A percentile compares a stretch with the other conserved stretches of the same genome.
These are phyloP conservation scores for Girardinus metallicus DNA, from an alignment of 2,797 vertebrate genomes.

Conservation along the genomic window DNA sequence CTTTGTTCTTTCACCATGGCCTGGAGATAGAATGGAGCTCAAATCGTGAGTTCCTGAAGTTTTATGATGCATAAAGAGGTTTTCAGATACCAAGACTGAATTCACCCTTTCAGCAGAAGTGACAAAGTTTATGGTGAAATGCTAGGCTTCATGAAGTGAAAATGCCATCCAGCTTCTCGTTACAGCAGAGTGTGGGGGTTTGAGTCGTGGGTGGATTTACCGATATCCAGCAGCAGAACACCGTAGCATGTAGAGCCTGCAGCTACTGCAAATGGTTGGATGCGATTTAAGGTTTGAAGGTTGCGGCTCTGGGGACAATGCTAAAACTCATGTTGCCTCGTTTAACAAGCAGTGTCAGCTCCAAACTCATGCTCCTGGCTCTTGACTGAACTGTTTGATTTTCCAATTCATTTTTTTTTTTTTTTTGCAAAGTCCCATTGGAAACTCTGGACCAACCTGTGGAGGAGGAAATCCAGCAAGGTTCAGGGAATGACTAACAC, in stretches of 20 bases:
- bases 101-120: conserved; percentile 14
- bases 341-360: conserved; percentile 61
- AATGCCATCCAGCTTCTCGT: conserved; percentile 18
- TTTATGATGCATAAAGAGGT: conserved; percentile 28
- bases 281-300: conserved; percentile 61
- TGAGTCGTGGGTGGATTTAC: conserved; percentile 71
- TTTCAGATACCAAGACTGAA: conserved; percentile 18
- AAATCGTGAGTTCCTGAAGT: background rate
- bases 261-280: conserved; percentile 43
- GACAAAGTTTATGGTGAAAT: conserved; percentile 28
- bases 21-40: conserved; percentile 33
- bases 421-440: conserved; percentile 40
- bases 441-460: conserved; percentile 33
- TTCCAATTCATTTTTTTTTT: conserved; percentile 67
- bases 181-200: conserved; percentile 53
- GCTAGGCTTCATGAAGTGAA: conserved; percentile 9
- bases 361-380: conserved; percentile 53
- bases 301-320: conserved; percentile 46
- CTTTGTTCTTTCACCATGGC: conserved; percentile 42
- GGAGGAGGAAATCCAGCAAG: conserved; percentile 58
- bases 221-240: conserved; percentile 54
- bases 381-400: conserved; percentile 69
- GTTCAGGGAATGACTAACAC: conserved; percentile 39
- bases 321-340: conserved; percentile 28
- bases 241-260: conserved; percentile 32